Evolutionary conservation across 1,140 invertebrate species (phyloP).

Genomic region (Proctacanthus coquilletti): DNA sequence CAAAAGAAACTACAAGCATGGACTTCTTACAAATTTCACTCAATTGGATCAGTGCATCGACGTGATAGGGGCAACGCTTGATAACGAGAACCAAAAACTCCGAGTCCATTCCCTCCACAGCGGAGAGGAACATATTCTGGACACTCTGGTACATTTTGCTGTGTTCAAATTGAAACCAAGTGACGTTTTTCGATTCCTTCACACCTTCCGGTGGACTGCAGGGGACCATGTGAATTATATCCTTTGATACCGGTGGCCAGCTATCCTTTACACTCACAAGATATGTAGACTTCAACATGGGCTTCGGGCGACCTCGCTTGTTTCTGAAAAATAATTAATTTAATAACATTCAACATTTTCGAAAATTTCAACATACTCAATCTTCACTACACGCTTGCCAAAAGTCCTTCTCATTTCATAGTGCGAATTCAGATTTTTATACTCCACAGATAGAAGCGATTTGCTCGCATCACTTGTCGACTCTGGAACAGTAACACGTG

Average conservation of each 20-base stretch:
- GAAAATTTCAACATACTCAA: constrained; percentile 19
- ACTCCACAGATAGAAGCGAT: constrained; percentile 43
- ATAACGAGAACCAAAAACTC: constrained; percentile 68
- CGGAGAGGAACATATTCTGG: constrained; percentile 57
- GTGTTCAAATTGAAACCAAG: constrained; percentile 70
- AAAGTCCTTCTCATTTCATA: constrained; percentile 77
- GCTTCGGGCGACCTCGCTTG: constrained; percentile 35
- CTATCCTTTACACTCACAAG: constrained; percentile 49
- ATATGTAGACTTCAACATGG: constrained; percentile 42
- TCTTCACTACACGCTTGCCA: constrained; percentile 55
- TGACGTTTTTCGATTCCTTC: constrained; percentile 16
- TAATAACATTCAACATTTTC: constrained; percentile 4
- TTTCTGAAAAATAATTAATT: constrained; percentile 33
- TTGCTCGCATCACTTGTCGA: constrained; percentile 24
- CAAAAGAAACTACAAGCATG: constrained; percentile 6
- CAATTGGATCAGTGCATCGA: constrained; percentile 72
- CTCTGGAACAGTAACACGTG: background rate
- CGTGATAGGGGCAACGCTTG: constrained; percentile 63
- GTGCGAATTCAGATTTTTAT: constrained; percentile 63
- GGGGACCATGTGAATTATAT: constrained; percentile 56
- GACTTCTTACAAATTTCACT: constrained; percentile 53
- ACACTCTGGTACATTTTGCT: constrained; percentile 57
- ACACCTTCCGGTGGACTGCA: constrained; percentile 30
- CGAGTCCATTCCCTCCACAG: constrained; percentile 64
- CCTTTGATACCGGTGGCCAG: constrained; percentile 50